phyloP scores from a whole-genome alignment of 2,113 vertebrate species.

The Corydoras maculifer region DNA sequence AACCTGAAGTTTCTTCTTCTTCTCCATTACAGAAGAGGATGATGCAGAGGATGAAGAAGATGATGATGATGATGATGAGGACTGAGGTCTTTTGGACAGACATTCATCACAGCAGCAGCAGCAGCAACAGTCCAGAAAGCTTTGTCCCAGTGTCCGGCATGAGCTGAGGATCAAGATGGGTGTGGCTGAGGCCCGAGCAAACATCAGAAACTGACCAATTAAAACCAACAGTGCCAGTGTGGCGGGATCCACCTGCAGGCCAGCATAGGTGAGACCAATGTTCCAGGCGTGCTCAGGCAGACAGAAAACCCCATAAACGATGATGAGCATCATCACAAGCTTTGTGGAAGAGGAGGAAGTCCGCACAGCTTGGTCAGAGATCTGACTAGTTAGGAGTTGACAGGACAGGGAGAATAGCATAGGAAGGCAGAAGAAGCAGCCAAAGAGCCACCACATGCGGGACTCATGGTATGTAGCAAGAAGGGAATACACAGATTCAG shows the following conservation, averaged over 20 bases:
- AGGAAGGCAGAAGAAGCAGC: conserved; percentile 93
- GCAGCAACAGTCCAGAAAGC: conserved; percentile 94
- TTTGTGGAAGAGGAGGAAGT: conserved; percentile 22
- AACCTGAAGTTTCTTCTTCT: conserved; percentile 63
- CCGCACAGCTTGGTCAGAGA: conserved; percentile 46
- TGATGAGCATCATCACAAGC: conserved; percentile 72
- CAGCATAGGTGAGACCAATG: conserved; percentile 76
- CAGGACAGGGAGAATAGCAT: conserved; percentile 87
- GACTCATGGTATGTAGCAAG: conserved; percentile 89
- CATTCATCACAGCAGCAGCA: conserved; percentile 84
- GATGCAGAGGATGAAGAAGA: conserved; percentile 48
- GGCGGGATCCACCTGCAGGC: conserved; percentile 55
- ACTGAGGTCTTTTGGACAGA: conserved; percentile 36
- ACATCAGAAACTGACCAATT: conserved; percentile 86
- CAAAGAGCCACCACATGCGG: conserved; percentile 91
- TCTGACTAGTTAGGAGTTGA: conserved; percentile 79
- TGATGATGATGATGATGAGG: conserved; percentile 45
- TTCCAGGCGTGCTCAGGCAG: conserved; percentile 80
- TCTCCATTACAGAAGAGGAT: conserved; percentile 45
- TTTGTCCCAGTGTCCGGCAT: conserved; percentile 80
- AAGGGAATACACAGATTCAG: conserved; percentile 77
- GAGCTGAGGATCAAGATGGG: conserved; percentile 81
- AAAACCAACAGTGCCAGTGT: conserved; percentile 73
- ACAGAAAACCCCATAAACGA: conserved; percentile 71
- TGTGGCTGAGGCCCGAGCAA: conserved; percentile 74